A percentile compares a stretch with the other conserved stretches of the same genome.
These are phyloP conservation scores for Latrodectus elegans DNA, from an alignment of 2,888 invertebrate genomes.

Conservation along the genomic window DNA sequence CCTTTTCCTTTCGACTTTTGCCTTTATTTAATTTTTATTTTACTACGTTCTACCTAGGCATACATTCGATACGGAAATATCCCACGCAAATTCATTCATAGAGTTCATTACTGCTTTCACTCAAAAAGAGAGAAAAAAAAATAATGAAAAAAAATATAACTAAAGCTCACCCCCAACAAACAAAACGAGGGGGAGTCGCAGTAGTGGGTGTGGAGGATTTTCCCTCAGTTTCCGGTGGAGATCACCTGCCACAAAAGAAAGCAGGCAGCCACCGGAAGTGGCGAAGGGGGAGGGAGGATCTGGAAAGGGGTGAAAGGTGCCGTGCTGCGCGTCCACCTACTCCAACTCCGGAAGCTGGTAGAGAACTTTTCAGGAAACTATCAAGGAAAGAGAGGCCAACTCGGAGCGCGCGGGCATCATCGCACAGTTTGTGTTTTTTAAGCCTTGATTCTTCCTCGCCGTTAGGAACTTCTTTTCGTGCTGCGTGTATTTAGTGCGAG, in stretches of 20 bases:
- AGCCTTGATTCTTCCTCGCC: neutral
- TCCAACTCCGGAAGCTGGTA: slow-evolving; percentile 52
- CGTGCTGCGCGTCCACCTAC: slow-evolving; percentile 54
- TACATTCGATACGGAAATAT: slow-evolving; percentile 40
- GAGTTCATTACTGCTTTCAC: slow-evolving; percentile 26
- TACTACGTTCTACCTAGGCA: slow-evolving; percentile 26
- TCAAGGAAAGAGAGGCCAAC: neutral
- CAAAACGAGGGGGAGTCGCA: slow-evolving; percentile 38
- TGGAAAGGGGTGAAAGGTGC: slow-evolving; percentile 55
- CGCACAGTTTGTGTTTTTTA: neutral
- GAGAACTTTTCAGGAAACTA: neutral
- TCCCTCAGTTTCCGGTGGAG: slow-evolving; percentile 41
- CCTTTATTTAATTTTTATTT: slow-evolving; percentile 5
- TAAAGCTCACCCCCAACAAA: slow-evolving; percentile 51
- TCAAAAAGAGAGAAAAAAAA: slow-evolving; percentile 14
- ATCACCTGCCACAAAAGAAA: slow-evolving; percentile 57
- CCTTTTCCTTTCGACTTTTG: neutral
- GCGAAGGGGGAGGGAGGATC: slow-evolving; percentile 24
- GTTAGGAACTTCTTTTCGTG: slow-evolving; percentile 27
- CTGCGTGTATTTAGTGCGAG: neutral
- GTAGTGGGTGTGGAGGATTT: slow-evolving; percentile 33
- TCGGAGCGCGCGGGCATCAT: slow-evolving; percentile 1
- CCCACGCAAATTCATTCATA: slow-evolving; percentile 39
- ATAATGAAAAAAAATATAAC: slow-evolving; percentile 19
- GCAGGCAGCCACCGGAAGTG: slow-evolving; percentile 36